Evolutionary conservation across 2,113 vertebrate species (phyloP).

Genomic region (Setophaga coronata): DNA sequence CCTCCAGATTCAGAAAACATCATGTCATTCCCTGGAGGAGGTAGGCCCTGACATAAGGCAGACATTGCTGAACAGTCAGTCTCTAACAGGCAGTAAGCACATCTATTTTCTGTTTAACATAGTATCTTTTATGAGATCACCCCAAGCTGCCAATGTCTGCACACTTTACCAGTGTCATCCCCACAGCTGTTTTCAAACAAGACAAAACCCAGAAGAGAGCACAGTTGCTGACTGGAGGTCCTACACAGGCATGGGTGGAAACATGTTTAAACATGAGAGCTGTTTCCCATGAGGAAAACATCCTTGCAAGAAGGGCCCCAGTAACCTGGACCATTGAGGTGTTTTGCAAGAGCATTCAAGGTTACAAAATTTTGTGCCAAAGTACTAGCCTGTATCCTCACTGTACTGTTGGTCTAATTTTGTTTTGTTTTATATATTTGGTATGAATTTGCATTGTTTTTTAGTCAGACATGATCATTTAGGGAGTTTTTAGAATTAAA

Average conservation of each 20-base stretch:
- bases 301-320: not conserved
- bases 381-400: not conserved
- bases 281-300: not conserved
- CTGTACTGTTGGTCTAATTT: not conserved
- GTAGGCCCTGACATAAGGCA: not conserved
- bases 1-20: not conserved
- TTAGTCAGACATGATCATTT: not conserved
- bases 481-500: not conserved
- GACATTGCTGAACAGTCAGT: not conserved
- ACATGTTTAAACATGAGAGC: fast-evolving
- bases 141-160: not conserved
- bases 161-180: not conserved
- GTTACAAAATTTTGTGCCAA: not conserved
- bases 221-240: not conserved
- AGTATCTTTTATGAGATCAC: not conserved
- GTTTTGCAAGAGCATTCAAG: not conserved
- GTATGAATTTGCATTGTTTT: not conserved
- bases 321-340: not conserved
- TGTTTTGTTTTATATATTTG: not conserved
- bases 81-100: not conserved
- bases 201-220: not conserved
- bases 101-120: not conserved
- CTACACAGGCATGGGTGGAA: fast-evolving
- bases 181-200: fast-evolving
- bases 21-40: fast-evolving